Evolutionary conservation across 2,113 vertebrate species (phyloP).

Genomic region (Fulmarus glacialis): DNA sequence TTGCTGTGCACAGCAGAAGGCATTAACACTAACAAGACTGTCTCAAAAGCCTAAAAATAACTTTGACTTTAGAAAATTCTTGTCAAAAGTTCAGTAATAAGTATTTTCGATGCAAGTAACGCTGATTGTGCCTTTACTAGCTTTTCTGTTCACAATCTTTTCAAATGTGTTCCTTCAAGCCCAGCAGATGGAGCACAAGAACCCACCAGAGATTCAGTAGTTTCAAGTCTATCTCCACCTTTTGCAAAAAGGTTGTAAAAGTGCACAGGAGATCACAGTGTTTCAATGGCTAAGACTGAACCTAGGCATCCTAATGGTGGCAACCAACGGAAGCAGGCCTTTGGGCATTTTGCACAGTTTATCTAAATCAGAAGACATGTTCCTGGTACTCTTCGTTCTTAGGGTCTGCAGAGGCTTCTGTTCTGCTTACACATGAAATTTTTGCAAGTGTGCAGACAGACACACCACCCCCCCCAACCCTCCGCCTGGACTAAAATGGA

Average conservation of each 20-base stretch:
- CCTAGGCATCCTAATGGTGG: no score
- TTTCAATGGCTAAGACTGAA: background rate
- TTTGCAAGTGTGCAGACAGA: background rate
- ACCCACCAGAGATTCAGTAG: background rate
- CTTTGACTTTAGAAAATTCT: background rate
- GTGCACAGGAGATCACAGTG: background rate
- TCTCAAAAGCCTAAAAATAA: background rate
- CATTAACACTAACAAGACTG: background rate
- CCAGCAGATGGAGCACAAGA: background rate
- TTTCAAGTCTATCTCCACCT: background rate
- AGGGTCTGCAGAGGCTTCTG: background rate
- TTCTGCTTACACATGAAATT: background rate
- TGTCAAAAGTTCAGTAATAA: background rate
- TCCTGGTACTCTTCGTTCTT: background rate
- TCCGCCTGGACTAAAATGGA: background rate
- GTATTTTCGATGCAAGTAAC: background rate
- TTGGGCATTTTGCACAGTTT: background rate
- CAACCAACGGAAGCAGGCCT: background rate
- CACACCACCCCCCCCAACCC: fast-evolving
- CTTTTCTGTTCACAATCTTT: background rate
- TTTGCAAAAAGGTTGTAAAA: background rate
- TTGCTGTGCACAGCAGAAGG: background rate
- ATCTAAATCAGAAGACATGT: background rate
- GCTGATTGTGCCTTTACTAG: background rate
- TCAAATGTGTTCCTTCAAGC: background rate